Conservation (phyloP, 2,888 invertebrate genomes). For the Apoda limacodes region DNA sequence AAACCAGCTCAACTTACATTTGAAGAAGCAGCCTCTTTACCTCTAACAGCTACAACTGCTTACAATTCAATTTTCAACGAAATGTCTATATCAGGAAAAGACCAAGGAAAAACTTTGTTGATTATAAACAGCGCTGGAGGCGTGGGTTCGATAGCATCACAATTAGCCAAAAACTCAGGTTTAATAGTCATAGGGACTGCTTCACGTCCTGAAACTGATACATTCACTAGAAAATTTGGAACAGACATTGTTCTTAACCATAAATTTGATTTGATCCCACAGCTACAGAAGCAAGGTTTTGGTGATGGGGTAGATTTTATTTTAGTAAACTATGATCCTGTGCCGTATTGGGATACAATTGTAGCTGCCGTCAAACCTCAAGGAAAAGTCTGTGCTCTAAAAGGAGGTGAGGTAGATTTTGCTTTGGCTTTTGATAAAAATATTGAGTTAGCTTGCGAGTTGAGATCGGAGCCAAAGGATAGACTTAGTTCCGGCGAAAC, state of each 20-base stretch:
- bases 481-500: constrained; percentile 42
- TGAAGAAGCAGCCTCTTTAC: constrained; percentile 57
- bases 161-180: constrained; percentile 43
- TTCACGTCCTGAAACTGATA: constrained; percentile 39
- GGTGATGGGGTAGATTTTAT: constrained; percentile 46
- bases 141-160: constrained; percentile 51
- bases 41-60: constrained; percentile 47
- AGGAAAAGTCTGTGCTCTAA: constrained; percentile 54
- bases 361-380: constrained; percentile 48
- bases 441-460: constrained; percentile 44
- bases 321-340: constrained; percentile 52
- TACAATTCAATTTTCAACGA: constrained; percentile 47
- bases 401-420: constrained; percentile 41
- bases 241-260: constrained; percentile 48
- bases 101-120: constrained; percentile 43
- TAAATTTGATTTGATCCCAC: constrained; percentile 36
- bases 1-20: constrained; percentile 49
- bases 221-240: constrained; percentile 37
- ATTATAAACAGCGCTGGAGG: constrained; percentile 57
- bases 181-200: constrained; percentile 54
- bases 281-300: constrained; percentile 38
- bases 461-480: constrained; percentile 48
- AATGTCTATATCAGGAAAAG: constrained; percentile 40
- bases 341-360: constrained; percentile 50
- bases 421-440: constrained; percentile 48